phyloP scores from a whole-genome alignment of 2,797 vertebrate genomes.

The Cryptoprocta ferox region DNA sequence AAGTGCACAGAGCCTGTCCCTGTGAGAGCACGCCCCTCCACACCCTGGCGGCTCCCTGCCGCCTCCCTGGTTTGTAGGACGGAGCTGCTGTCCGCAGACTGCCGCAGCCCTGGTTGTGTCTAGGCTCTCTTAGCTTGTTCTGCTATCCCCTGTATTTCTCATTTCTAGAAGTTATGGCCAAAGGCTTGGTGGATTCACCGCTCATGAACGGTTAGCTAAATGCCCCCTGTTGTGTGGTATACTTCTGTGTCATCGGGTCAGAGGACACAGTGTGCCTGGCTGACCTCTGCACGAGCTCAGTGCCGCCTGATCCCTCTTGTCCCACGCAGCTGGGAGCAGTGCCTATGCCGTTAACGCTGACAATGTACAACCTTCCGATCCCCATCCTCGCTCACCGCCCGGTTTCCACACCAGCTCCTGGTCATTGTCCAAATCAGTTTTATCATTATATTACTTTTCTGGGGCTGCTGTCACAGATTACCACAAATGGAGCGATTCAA shows the following conservation, averaged over 20 bases:
- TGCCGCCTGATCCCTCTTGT: neutral
- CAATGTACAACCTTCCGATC: fast-evolving
- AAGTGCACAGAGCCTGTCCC: too few species aligned
- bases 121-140: neutral
- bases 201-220: neutral
- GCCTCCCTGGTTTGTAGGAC: neutral
- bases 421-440: neutral
- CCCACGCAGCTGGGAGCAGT: fast-evolving
- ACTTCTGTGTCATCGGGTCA: neutral
- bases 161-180: neutral
- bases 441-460: too few species aligned
- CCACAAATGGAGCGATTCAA: neutral
- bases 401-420: neutral
- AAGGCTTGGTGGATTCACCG: neutral
- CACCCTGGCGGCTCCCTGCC: neutral
- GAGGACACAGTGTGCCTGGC: neutral
- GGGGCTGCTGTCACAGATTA: neutral
- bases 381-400: neutral
- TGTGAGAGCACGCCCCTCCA: neutral
- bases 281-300: neutral
- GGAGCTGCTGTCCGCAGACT: fast-evolving
- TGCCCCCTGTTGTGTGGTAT: neutral
- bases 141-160: neutral
- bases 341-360: too few species aligned
- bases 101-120: neutral